Evolutionary conservation across 2,888 invertebrate species (phyloP), one percentile per base, ranked within the genome.

Genomic region (Thumatha senex): DNA sequence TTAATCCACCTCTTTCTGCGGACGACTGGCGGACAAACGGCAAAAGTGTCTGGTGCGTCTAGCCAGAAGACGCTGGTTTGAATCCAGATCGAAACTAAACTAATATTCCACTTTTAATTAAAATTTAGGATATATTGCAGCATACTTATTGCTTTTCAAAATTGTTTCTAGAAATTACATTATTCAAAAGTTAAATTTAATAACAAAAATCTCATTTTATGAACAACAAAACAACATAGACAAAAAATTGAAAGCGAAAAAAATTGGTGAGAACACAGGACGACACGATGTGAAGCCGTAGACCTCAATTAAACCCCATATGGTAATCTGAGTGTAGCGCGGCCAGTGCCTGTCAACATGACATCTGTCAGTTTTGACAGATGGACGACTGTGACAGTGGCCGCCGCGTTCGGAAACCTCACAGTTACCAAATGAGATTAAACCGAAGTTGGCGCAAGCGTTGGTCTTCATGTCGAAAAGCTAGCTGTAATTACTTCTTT

Each of bases 391-490:
- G 18, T 24, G 76, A 67, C 76, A 74, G 67, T 68, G 70, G 70
- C 65, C 80, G 76, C 80, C 76, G 70, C 76, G 76, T 79, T 75
- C 72, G 66, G 68, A 90, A 84, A 92, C 93, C 97, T 97, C 98
- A 97, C 96, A 97, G 96, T 98, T 98, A 98, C 98, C 96, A 96
- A 96, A 97, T 98, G 98, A 98, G 98, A 98, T 98, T 98, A 96
- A 94, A 94, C 94, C 93, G 94, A 93, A 92, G 90, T 86, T 90
- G 89, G 89, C 85, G 70, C 53, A 89, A 89, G 88, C 87, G 84
- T 73, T 72, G 64, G 51, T 64, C 57, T 60, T 64, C 67, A 60
- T 55, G 56, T 54, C 47, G 47, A 49, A 56, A 58, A 46, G 46
- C 38, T 30, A 39, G 15, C 12, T 46, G 40, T 33, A 46, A 46